Conservation (phyloP, 2,888 invertebrate species). For the Bombylius discolor region DNA sequence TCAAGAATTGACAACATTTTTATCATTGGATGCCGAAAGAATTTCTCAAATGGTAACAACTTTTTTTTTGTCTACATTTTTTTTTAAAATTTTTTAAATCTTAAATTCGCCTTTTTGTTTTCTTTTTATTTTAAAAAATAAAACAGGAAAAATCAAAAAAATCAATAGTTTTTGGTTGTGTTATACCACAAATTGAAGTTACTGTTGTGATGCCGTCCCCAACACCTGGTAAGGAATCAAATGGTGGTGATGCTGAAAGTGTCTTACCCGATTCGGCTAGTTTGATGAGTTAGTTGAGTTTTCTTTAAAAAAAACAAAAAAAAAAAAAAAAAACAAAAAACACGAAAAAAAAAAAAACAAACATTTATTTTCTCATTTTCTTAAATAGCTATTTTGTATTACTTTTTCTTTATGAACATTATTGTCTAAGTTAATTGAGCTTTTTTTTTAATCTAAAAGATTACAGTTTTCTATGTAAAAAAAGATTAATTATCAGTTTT, state of each 20-base stretch:
- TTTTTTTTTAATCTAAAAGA: too few species aligned
- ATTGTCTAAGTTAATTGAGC: too few species aligned
- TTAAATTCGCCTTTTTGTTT: background rate
- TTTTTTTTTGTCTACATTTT: background rate
- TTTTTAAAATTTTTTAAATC: background rate
- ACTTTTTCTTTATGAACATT: background rate
- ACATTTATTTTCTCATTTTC: slow-evolving; percentile 21
- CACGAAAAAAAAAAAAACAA: too few species aligned
- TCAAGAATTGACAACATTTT: slow-evolving; percentile 64
- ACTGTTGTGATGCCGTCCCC: slow-evolving; percentile 77
- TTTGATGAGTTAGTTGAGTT: slow-evolving; percentile 54
- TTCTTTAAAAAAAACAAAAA: background rate
- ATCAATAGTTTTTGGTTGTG: slow-evolving; percentile 55
- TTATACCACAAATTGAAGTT: slow-evolving; percentile 75
- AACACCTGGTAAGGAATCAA: slow-evolving; percentile 75
- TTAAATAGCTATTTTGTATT: background rate
- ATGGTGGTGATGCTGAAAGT: slow-evolving; percentile 70
- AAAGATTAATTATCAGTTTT: too few species aligned
- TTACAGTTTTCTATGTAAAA: too few species aligned
- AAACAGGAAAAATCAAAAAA: slow-evolving; percentile 32
- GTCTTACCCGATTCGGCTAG: slow-evolving; percentile 76
- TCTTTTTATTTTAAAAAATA: background rate
- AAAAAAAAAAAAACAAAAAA: too few species aligned
- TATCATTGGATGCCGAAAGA: slow-evolving; percentile 62
- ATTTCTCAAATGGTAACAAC: slow-evolving; percentile 44